Conservation (phyloP, 2,888 invertebrate genomes). For the Leptopilina myrica region DNA sequence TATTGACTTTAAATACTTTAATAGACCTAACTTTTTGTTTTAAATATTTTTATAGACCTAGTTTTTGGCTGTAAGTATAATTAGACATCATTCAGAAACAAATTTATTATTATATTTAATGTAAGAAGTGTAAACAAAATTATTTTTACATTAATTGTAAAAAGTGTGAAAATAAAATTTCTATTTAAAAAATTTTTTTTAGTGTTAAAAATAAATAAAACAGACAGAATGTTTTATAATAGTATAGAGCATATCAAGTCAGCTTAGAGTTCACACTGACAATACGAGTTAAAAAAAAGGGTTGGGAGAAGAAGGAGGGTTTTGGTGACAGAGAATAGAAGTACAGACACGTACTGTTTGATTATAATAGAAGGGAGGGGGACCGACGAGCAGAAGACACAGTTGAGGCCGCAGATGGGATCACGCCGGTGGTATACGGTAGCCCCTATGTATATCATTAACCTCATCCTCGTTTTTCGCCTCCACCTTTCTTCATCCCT, state of each 20-base stretch:
- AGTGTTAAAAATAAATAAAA: too few relatives aligned
- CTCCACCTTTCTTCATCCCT: constrained; percentile 56
- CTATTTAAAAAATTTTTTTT: too few relatives aligned
- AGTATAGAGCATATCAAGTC: constrained; percentile 5
- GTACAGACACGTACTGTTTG: constrained; percentile 50
- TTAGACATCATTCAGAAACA: too few relatives aligned
- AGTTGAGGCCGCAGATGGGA: constrained; percentile 67
- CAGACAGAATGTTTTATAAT: background rate
- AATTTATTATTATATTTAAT: too few relatives aligned
- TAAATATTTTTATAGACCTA: too few relatives aligned
- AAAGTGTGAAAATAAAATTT: too few relatives aligned
- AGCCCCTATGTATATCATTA: constrained; percentile 74
- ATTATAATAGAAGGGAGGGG: constrained; percentile 52
- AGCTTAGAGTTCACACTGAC: constrained; percentile 45
- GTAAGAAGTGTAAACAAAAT: too few relatives aligned
- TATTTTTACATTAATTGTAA: too few relatives aligned
- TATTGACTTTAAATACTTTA: too few relatives aligned
- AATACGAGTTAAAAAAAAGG: background rate
- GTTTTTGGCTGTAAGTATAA: too few relatives aligned
- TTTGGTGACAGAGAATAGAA: constrained; percentile 47
- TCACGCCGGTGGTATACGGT: constrained; percentile 68
- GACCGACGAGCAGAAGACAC: constrained; percentile 52
- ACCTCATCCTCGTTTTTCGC: constrained; percentile 73
- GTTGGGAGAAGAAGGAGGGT: background rate
- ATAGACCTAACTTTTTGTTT: too few relatives aligned